Base-by-base conservation (phyloP, 1,140 invertebrate genomes). In the Cyclargus thomasi region DNA sequence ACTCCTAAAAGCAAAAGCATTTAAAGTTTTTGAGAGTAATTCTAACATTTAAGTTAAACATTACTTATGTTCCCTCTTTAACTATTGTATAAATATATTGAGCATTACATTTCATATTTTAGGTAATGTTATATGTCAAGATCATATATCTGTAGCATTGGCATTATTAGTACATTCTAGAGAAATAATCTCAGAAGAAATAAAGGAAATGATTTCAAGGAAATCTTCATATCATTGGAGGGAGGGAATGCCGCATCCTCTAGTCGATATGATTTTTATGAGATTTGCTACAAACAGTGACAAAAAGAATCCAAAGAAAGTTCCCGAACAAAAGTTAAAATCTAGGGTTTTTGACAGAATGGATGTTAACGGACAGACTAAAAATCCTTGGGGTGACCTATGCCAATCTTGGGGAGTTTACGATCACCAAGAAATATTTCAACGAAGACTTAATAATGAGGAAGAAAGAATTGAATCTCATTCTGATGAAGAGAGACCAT, bases 111-210 rank as follows among this genome's bases (percentile, higher is more conserved):
- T 72, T 62, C 66, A 76, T 73, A 64, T 65, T 72, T 82, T 82
- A 95, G 94, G 94, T 85, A 97, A 96, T 91, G 91, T 96, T 36
- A 92, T 96, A 5, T 97, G 95, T 93, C 78, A 93, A 21, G 95
- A 96, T 78, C 92, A 93, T 69, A 82, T 94, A 67, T 93, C 93
- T 23, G 93, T 95, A 73, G 95, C 95, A 3, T 92, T 94, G 81
- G 95, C 95, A 55, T 82, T 97, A 67, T 82, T 88, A 70, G 77
- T 80, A 22, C 84, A 88, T 80, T 83, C 86, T 21, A 81, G 90
- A 68, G 90, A 92, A 80, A 89, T 91, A 64, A 83, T 80, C 67
- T 81, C 90, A 72, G 73, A 88, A 64, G 83, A 90, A 62, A 75
- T 81, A 36, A 88, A 84, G 64, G 74, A 85, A 65, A 82, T 85